Base-by-base conservation (phyloP, 2,113 vertebrate species). In the Apus apus region DNA sequence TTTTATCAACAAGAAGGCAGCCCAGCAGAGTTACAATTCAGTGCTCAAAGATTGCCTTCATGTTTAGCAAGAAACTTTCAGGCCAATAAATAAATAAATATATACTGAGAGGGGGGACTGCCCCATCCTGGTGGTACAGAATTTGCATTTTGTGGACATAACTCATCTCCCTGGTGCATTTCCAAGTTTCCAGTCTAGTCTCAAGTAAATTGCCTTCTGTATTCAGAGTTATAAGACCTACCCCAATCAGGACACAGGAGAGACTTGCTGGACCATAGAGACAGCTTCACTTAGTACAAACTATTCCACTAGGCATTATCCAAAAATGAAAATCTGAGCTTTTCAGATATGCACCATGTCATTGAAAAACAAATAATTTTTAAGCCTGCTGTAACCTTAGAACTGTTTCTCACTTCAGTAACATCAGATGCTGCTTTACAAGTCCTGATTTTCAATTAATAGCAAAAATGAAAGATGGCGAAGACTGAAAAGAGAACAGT, bases 1-100 rank as follows among this genome's bases (percentile, higher is more conserved):
- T 96, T 92, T 93, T 95, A 96, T 93, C 89, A 96, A 79, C 48
- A 90, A 83, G 61, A 88, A 94, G 57, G 45, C 87, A 97, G 53
- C 58, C 25, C 57, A 71, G 65, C 62, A 82, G 62, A 90, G 79
- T 89, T 94, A 91, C 87, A 95, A 85, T 89, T 94, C 85, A 80
- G 79, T 67, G 82, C 79, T 89, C 91, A 83, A 91, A 94, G 51
- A 89, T 57, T 94, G 66, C 1, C 1, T 94, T 97, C 32, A 58
- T 79, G 32, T 90, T 93, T 89, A 87, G 68, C 38, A 60, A 72
- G 34, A 89, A 77, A 73, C 53, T 93, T 96, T 80, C 89, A 78
- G 43, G 48, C 4, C 25, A 65, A 61, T 60, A 91, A 80, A 89
- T 65, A 93, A 79, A 83, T 78, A 92, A 38, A 79, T 58, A 68